These are phyloP conservation scores for Pongo abelii DNA, from an alignment of 2,113 vertebrate genomes.

Conservation along the genomic window DNA sequence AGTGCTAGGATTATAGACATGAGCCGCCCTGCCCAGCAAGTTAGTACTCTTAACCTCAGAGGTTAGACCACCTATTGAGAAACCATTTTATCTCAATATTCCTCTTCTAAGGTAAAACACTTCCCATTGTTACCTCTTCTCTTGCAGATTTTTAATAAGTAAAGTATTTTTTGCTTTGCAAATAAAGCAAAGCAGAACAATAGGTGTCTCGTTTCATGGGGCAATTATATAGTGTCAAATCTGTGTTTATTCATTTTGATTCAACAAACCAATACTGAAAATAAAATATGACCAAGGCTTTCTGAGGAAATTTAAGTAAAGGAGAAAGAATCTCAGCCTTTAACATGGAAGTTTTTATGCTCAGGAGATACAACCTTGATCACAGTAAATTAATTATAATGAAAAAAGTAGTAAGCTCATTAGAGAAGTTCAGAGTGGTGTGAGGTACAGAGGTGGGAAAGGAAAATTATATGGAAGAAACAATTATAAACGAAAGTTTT, in stretches of 20 bases:
- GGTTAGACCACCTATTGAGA: not conserved
- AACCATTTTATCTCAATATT: not conserved
- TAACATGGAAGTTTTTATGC: not conserved
- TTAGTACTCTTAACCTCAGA: not conserved
- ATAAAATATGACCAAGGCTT: not conserved
- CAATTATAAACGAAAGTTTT: not conserved
- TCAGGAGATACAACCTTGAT: not conserved
- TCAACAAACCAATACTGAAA: constrained; percentile 32
- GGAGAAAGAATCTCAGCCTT: not conserved
- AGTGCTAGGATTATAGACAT: too few species aligned
- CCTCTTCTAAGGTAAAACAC: not conserved
- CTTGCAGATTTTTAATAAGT: not conserved
- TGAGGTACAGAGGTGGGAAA: not conserved
- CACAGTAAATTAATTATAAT: not conserved
- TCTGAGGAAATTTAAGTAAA: not conserved
- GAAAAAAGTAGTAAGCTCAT: not conserved
- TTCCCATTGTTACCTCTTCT: not conserved
- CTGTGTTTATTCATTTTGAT: constrained; percentile 12
- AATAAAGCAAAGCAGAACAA: not conserved
- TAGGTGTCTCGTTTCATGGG: not conserved
- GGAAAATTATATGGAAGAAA: not conserved
- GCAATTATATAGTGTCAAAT: not conserved
- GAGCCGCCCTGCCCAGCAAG: not conserved
- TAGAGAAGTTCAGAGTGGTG: not conserved
- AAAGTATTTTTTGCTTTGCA: not conserved